A percentile compares a stretch with the other conserved stretches of the same genome.
These are phyloP conservation scores for Mycetomoellerius zeteki DNA, from an alignment of 1,140 invertebrate genomes.

Conservation along the genomic window DNA sequence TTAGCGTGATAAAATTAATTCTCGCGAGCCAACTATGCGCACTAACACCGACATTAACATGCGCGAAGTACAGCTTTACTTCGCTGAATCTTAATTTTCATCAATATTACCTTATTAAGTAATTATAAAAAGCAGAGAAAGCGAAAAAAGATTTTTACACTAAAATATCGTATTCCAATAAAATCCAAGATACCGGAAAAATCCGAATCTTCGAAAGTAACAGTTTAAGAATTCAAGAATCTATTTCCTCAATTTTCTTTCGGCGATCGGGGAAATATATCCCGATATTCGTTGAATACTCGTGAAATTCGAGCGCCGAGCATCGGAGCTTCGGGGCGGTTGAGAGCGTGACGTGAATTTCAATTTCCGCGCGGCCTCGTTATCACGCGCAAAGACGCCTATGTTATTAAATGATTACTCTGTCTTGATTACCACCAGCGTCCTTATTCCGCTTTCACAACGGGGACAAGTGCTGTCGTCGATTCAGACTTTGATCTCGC, in stretches of 20 bases:
- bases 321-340: slow-evolving; percentile 1
- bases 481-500: slow-evolving; percentile 53
- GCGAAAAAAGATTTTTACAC: not conserved
- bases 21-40: slow-evolving; percentile 25
- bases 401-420: slow-evolving; percentile 59
- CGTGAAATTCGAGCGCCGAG: slow-evolving; percentile 23
- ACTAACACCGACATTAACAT: slow-evolving; percentile 37
- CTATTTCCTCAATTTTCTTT: slow-evolving; percentile 33
- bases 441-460: not conserved
- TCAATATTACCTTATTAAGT: not conserved
- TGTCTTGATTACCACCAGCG: slow-evolving; percentile 28
- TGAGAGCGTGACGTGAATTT: slow-evolving; percentile 50
- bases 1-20: slow-evolving; percentile 58
- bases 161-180: not conserved
- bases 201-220: not conserved
- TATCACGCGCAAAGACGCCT: slow-evolving; percentile 38
- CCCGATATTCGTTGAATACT: not conserved
- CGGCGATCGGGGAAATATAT: slow-evolving; percentile 14
- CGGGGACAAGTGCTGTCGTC: slow-evolving; percentile 3
- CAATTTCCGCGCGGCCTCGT: slow-evolving; percentile 55
- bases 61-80: not conserved
- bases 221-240: slow-evolving; percentile 39
- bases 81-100: slow-evolving; percentile 19
- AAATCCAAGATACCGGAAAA: too few species aligned
- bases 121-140: not conserved